Evolutionary conservation across 1,140 invertebrate species (phyloP), one percentile per base, ranked within the genome.

Genomic region (Oryctes rhinoceros): DNA sequence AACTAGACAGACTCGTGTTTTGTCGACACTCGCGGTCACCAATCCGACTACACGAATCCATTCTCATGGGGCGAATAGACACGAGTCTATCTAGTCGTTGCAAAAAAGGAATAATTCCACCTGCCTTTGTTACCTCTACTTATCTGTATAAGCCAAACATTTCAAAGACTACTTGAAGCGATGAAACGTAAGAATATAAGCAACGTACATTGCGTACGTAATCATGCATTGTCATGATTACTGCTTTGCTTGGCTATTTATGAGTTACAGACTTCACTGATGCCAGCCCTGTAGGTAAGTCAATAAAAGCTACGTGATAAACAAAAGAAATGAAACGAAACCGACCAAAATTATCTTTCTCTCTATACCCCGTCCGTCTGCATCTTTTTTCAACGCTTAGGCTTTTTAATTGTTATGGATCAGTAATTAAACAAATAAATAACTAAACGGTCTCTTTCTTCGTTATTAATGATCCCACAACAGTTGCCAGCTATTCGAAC

Each of bases 391-490:
- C 65, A 24, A 15, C 78, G 81, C 80, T 47, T 81, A 35, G 77
- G n/a, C 44, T 80, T 81, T 83, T 83, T 85, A 85, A 85, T 86
- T 85, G 84, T 87, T 87, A 85, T 83, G 85, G 85, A 87, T 87
- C 86, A 85, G 85, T 86, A 87, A 87, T 87, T 87, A 87, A 87
- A 87, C 87, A 87, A 87, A 87, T 87, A 87, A 87, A 87, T 87
- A 87, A 87, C 86, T 86, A 87, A 87, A 87, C 84, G 84, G 84
- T 83, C 82, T 82, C 81, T 83, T 83, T 82, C 80, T 71, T 81
- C 82, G 84, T 87, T 87, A 87, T 87, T 87, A 87, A 87, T 87
- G 87, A 85, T 85, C 83, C 84, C 76, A 84, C 83, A 86, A 86
- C 86, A 85, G 86, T 86, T 86, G 86, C 86, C 77, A 83, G 81